Base-by-base conservation (phyloP, 1,140 invertebrate species). In the Ganaspis sp. region DNA sequence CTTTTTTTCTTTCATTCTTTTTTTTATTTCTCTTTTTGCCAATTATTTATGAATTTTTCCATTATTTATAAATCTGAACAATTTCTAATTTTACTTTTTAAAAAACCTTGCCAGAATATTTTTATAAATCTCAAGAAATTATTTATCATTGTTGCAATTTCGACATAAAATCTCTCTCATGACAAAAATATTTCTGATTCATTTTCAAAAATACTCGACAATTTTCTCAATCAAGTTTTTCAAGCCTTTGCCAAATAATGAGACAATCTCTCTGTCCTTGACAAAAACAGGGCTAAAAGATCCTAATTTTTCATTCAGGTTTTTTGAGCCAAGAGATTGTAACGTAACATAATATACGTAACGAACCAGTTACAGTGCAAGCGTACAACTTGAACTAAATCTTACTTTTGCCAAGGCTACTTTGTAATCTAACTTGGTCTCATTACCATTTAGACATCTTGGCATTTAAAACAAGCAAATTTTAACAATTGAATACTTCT, bases 351-450 rank as follows among this genome's bases (percentile, higher is more conserved):
- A 64, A 64, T 64, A 49, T 64, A 64, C 26, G 12, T 58, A 58
- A 58, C 23, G 9, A 4, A 64, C 54, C 9, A 49, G 45, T 49
- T 49, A 15, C 26, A 26, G 23, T 29, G 11, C 21, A 29, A 26
- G 54, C 26, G 21, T 64, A 64, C 58, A 64, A 64, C 26, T 64
- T 64, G 58, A 64, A 64, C 58, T 64, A 64, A 64, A 64, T 64
- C 5, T 64, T 9, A 11, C 5, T 64, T 29, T 21, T 29, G 58
- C 58, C 58, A 64, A 64, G 58, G 58, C 23, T 64, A 64, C 23
- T 12, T 21, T 29, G 12, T n/a, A 64, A 64, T 64, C 54, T 12
- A 64, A 64, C 23, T 26, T 64, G 58, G 58, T 64, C 58, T 64
- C 26, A 34, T 64, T 64, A 64, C 21, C 54, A 64, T 64, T 64